Percentiles rank a stretch among this genome's conserved stretches.
These are phyloP conservation scores for Melolontha melolontha DNA, from an alignment of 2,888 invertebrate genomes.

Conservation along the genomic window DNA sequence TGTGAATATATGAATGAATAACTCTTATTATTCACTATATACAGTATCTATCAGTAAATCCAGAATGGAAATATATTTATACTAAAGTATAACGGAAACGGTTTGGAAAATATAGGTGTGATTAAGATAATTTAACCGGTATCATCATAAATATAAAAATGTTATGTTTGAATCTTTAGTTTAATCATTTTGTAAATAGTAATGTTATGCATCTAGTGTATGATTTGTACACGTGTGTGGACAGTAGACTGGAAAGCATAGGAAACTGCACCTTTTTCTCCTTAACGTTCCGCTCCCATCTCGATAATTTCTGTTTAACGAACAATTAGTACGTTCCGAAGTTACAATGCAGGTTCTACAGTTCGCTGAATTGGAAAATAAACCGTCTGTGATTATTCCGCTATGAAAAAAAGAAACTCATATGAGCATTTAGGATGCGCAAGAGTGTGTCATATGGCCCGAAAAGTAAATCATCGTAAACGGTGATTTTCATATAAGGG, in stretches of 20 bases:
- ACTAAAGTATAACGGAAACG: not conserved
- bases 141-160: constrained; percentile 18
- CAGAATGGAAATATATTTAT: not conserved
- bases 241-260: constrained; percentile 14
- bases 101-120: not conserved
- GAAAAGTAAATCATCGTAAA: constrained; percentile 22
- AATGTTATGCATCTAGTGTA: not conserved
- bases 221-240: not conserved
- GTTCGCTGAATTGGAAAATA: constrained; percentile 42
- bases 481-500: constrained; percentile 28
- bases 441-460: constrained; percentile 18
- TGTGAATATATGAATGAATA: no score
- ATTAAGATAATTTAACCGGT: constrained; percentile 4
- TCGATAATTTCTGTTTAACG: constrained; percentile 39
- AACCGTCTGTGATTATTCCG: constrained; percentile 19
- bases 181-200: constrained; percentile 20
- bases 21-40: no score
- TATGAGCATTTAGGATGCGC: constrained; percentile 30
- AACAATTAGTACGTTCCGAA: constrained; percentile 36
- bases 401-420: constrained; percentile 19
- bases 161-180: not conserved
- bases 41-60: no score
- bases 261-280: constrained; percentile 43
- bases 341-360: constrained; percentile 41
- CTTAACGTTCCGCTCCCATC: constrained; percentile 38